phyloP scores from a whole-genome alignment of 2,888 invertebrate species.

The Philhelius pedissequus region DNA sequence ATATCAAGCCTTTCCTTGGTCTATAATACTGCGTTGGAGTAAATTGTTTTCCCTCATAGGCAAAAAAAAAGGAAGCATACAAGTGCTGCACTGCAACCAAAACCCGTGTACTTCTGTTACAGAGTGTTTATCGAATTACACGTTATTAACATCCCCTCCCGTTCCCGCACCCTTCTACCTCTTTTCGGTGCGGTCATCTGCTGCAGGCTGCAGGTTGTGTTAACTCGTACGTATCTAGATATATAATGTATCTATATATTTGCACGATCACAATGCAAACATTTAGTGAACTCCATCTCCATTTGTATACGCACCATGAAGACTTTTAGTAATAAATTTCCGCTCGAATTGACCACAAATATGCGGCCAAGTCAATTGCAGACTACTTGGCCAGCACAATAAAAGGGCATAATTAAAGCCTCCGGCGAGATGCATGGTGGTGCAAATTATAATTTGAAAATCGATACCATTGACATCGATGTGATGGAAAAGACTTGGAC shows the following conservation, averaged over 20 bases:
- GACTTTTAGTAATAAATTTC: slow-evolving; percentile 57
- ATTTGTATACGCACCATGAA: slow-evolving; percentile 50
- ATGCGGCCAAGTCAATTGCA: slow-evolving; percentile 66
- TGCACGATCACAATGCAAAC: slow-evolving; percentile 48
- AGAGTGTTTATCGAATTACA: slow-evolving; percentile 64
- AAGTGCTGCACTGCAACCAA: slow-evolving; percentile 38
- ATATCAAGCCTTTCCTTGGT: slow-evolving; percentile 10
- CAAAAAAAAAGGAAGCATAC: slow-evolving; percentile 37
- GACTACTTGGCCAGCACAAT: slow-evolving; percentile 37
- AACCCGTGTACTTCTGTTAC: slow-evolving; percentile 58
- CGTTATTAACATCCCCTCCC: slow-evolving; percentile 39
- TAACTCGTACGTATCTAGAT: no score
- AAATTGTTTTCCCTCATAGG: slow-evolving; percentile 39
- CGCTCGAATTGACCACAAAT: slow-evolving; percentile 67
- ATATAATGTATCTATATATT: background rate
- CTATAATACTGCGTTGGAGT: slow-evolving; percentile 34
- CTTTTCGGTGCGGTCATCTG: background rate
- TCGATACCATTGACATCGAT: slow-evolving; percentile 66
- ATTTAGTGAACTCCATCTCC: slow-evolving; percentile 64
- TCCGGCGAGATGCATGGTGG: slow-evolving; percentile 29
- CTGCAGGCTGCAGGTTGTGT: background rate
- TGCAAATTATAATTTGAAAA: slow-evolving; percentile 63
- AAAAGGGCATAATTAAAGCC: slow-evolving; percentile 66
- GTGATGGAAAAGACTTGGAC: slow-evolving; percentile 38
- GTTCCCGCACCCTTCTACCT: background rate